Evolutionary conservation across 2,113 vertebrate species (phyloP), one percentile per base, ranked within the genome.

Genomic region (Diglossa brunneiventris): DNA sequence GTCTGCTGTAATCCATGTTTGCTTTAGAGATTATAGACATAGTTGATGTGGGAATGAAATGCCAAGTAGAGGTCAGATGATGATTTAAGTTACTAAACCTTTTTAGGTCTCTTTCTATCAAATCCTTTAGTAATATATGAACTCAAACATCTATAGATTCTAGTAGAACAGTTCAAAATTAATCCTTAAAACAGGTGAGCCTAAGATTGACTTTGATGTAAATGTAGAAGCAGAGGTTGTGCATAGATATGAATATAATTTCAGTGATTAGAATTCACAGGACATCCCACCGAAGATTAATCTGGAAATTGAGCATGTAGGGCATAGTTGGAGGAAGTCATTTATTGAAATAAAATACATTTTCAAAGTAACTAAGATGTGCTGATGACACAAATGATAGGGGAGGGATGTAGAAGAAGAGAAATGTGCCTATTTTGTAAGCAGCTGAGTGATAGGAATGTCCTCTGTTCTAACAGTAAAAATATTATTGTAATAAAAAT

Each of bases 1-100:
- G 68, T 58, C 94, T 88, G 33, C 28, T 73, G 33, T 91, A 97
- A 93, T 95, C 89, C 77, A 39, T 97, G 70, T 96, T 96, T 97
- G 91, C 80, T 94, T 92, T 96, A 80, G 93, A 92, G 96, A 96
- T 96, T 97, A 96, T 70, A 94, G 82, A 87, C 72, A n/a, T 67
- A 61, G 70, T 53, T 95, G 89, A 91, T 77, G 53, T 87, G 86
- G 77, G 81, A 96, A 95, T 97, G 90, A 96, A 93, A 92, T 3
- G 24, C 63, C 74, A 89, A 95, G 91, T 56, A 80, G 35, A 91
- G 87, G 96, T 97, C 94, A 94, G 85, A 94, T 81, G 52, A 92
- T 61, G 56, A 92, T 94, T 97, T 97, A 95, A 93, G 78, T 92
- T 87, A 70, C 89, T 87, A 95, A 95, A 94, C 72, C 67, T 89